Evolutionary conservation across 2,797 vertebrate species (phyloP), one percentile per base, ranked within the genome.

Genomic region (Florisuga fusca): DNA sequence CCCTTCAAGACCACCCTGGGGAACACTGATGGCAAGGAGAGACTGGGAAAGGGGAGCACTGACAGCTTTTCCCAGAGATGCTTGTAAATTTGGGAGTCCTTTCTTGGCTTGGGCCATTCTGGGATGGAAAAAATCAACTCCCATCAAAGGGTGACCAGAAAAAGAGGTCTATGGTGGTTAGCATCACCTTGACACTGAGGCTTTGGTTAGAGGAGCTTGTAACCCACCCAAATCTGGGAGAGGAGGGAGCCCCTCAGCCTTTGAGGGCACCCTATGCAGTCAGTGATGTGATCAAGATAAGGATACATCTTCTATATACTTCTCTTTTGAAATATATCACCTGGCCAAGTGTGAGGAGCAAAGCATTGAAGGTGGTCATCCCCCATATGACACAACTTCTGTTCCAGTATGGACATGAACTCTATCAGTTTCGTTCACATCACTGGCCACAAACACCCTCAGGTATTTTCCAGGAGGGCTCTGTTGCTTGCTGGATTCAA

Each of bases 331-430:
- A 23, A 22, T 10, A 1, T 17, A 11, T 29, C 33, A 59, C 63
- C 29, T 41, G 41, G 16, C 13, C 18, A 54, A 45, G 38, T 23
- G 38, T 48, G 46, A 57, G 71, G 38, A 50, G 13, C 27, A 54
- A 77, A 59, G 21, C 26, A 10, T 20, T 38, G 19, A 7, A 41
- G 21, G 7, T 38, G 17, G 31, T 38, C 1, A 1, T 17, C 15
- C 16, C 14, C 50, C 4, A 0, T n/a, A 59, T 0, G 2, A 12
- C 74, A 59, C 41, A 59, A 26, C 38, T 25, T 51, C 53, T 1
- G 0, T 22, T 72, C n/a, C 19, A 10, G 13, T 15, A n/a, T 0
- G 5, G 54, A n/a, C 0, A 1, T 21, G 18, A 25, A 15, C 50
- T 78, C 23, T 22, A 3, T 41, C 33, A 43, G 21, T 11, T 63